A percentile compares a stretch with the other conserved stretches of the same genome.
Evolutionary conservation across 2,888 invertebrate genomes (phyloP).

Genomic region (Tetheella fluctuosa): DNA sequence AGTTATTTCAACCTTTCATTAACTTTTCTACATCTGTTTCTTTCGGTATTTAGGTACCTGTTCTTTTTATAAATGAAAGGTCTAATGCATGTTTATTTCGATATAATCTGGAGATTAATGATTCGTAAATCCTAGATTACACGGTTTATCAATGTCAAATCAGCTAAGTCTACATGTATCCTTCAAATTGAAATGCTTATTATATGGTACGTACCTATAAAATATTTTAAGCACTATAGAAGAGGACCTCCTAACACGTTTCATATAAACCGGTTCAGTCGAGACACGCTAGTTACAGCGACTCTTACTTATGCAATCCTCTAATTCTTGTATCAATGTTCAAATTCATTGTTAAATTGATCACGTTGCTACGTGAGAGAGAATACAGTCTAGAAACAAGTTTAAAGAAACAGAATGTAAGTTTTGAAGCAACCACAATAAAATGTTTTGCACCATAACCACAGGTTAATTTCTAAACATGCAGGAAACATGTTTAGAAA

Average conservation of each 20-base stretch:
- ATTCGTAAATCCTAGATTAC: no score
- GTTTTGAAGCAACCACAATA: neutral
- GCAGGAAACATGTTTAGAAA: slow-evolving; percentile 10
- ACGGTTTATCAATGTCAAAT: neutral
- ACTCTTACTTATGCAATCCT: slow-evolving; percentile 79
- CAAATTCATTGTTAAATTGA: slow-evolving; percentile 24
- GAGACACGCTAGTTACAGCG: slow-evolving; percentile 56
- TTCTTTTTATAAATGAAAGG: no score
- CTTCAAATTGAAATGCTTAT: neutral
- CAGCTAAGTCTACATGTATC: no score
- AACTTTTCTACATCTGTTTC: no score
- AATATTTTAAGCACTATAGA: slow-evolving; percentile 49
- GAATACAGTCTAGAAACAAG: slow-evolving; percentile 1
- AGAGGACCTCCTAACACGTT: slow-evolving; percentile 81
- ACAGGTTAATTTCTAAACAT: neutral
- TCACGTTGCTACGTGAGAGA: neutral
- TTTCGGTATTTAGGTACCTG: no score
- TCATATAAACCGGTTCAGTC: slow-evolving; percentile 77
- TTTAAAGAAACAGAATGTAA: neutral
- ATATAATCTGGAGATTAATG: no score
- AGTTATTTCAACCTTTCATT: no score
- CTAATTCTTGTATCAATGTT: slow-evolving; percentile 60
- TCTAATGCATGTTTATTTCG: no score
- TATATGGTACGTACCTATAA: neutral
- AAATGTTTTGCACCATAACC: neutral